Percentiles rank a stretch among this genome's conserved stretches.
Conservation (phyloP, 2,113 vertebrate genomes). For the Anseranas semipalmata region DNA sequence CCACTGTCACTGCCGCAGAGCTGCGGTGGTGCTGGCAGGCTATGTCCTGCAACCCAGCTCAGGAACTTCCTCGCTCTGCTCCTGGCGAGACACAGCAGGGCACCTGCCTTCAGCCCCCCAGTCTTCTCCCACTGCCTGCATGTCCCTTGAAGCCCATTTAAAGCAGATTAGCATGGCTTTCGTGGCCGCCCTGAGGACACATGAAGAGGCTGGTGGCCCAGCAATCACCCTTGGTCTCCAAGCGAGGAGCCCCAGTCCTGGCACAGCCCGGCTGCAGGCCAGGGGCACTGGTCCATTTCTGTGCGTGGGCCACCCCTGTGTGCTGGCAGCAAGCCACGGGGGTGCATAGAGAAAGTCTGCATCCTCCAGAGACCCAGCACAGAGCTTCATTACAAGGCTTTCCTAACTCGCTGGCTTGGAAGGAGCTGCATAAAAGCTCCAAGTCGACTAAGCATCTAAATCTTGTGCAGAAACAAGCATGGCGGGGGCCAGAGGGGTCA, state of each 20-base stretch:
- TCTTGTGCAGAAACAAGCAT: neutral
- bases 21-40: neutral
- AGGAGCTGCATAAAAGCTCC: neutral
- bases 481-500: accelerated
- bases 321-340: neutral
- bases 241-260: neutral
- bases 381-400: neutral
- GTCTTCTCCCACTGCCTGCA: neutral
- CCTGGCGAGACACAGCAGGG: neutral
- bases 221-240: neutral
- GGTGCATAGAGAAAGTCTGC: neutral
- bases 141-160: neutral
- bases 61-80: neutral
- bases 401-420: neutral
- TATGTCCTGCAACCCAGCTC: neutral
- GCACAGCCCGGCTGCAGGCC: neutral
- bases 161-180: neutral
- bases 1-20: neutral
- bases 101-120: neutral
- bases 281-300: too few relatives aligned
- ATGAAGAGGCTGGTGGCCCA: neutral
- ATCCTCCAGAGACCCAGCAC: neutral
- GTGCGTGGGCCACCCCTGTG: neutral
- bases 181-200: neutral
- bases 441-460: neutral